Percentiles rank a stretch among this genome's conserved stretches.
Evolutionary conservation across 2,888 invertebrate genomes (phyloP).

Genomic region (Ormyrus rosae): DNA sequence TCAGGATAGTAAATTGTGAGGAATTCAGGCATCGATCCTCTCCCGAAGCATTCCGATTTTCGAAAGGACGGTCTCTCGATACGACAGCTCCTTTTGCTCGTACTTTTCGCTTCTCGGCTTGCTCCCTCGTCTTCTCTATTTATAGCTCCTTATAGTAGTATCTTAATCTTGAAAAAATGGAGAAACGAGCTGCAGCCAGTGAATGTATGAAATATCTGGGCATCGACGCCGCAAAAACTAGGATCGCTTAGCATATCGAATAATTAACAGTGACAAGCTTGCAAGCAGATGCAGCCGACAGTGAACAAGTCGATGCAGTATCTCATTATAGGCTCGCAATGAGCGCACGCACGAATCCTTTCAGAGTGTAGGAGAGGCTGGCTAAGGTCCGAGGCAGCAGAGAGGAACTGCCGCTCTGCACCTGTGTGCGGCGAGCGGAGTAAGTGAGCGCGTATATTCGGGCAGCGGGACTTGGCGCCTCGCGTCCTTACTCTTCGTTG

Average conservation of each 20-base stretch:
- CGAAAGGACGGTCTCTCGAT: slow-evolving; percentile 22
- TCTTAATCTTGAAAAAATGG: slow-evolving; percentile 57
- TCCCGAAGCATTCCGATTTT: slow-evolving; percentile 60
- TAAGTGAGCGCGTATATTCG: neutral
- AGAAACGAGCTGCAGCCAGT: slow-evolving; percentile 27
- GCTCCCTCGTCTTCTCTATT: slow-evolving; percentile 22
- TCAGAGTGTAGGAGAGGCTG: slow-evolving; percentile 46
- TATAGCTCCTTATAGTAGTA: slow-evolving; percentile 31
- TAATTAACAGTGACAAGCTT: neutral
- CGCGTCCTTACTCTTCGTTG: slow-evolving; percentile 16
- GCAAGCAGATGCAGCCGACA: slow-evolving; percentile 53
- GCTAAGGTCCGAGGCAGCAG: slow-evolving; percentile 58
- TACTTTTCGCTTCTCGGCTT: slow-evolving; percentile 27
- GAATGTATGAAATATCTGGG: slow-evolving; percentile 48
- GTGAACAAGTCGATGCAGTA: slow-evolving; percentile 60
- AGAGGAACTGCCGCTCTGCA: slow-evolving; percentile 3
- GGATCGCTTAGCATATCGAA: neutral
- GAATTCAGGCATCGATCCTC: slow-evolving; percentile 64
- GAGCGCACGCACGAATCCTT: neutral
- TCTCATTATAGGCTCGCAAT: slow-evolving; percentile 59
- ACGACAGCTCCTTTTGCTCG: slow-evolving; percentile 19
- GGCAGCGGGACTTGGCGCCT: neutral
- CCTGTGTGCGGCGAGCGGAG: neutral
- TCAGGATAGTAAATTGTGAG: slow-evolving; percentile 65
- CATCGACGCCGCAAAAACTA: slow-evolving; percentile 35